Conservation (phyloP, 2,888 invertebrate species). For the Agrochola circellaris region DNA sequence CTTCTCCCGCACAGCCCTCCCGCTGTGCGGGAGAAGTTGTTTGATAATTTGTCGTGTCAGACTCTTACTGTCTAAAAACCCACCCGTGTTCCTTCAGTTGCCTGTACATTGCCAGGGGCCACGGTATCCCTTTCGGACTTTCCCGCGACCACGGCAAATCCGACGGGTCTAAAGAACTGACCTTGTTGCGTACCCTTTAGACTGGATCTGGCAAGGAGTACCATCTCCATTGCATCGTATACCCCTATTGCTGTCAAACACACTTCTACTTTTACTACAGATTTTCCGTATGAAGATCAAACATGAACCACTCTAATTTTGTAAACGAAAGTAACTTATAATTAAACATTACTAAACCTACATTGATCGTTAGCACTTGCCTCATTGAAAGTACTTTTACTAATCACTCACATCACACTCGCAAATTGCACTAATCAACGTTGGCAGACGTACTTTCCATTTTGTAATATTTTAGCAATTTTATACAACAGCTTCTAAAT, state of each 20-base stretch:
- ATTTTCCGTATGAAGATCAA: neutral
- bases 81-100: too few species aligned
- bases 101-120: too few species aligned
- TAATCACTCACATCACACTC: constrained; percentile 30
- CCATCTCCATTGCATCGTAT: neutral
- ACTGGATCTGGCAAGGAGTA: neutral
- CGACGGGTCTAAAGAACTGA: neutral
- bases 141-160: too few species aligned
- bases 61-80: too few species aligned
- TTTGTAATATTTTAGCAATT: constrained; percentile 23
- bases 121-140: too few species aligned
- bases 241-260: neutral
- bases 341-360: neutral
- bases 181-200: too few species aligned
- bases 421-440: constrained; percentile 45
- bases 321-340: neutral
- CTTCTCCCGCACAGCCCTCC: too few species aligned
- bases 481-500: neutral
- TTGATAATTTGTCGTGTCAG: too few species aligned
- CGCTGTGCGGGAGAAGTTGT: too few species aligned
- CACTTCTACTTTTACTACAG: too few species aligned
- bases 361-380: constrained; percentile 19
- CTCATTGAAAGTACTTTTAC: constrained; percentile 50
- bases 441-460: constrained; percentile 31
- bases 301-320: neutral